Base-by-base conservation (phyloP, 2,797 vertebrate genomes). In the Thamnophis elegans region DNA sequence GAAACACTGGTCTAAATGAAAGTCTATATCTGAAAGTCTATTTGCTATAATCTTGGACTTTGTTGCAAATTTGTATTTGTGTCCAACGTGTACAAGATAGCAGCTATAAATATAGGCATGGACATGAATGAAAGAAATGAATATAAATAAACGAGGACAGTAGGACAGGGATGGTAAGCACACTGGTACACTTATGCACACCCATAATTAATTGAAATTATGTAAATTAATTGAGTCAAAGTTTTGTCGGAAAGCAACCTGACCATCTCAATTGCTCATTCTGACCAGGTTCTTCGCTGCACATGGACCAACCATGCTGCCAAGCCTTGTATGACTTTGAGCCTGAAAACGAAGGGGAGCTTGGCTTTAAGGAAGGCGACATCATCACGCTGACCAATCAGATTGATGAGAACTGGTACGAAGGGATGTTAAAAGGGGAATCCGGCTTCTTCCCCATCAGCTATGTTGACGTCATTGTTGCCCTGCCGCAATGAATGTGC, bases 351-450 rank as follows among this genome's bases (percentile, higher is more conserved):
- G 98, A 98, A 96, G 99, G 99, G 2, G 99, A 99, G 97, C 98
- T 99, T 93, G 98, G 98, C 94, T 99, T 99, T 97, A 99, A 99
- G 96, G 98, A 99, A 98, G 98, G 99, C 2, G 98, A 99, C 97
- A 93, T 99, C 98, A 99, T 99, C 96, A 99, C 98, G 93, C 96
- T 99, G 96, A 99, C 99, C 97, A 99, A 98, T 97, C 99, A 98
- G 96, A 99, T 99, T 51, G 99, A 99, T 56, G 99, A 99, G 95
- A 99, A 99, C 98, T 99, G 99, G 99, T 99, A 99, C 4, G 99
- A 99, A 96, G 99, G 99, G 92, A 98, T 98, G 98, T 98, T 99
- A 89, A 97, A 97, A 0, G 98, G 99, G 28, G 98, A 98, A 91
- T 99, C 99, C 0, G 99, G 99, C 93, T 99, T 99, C 97, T 99